Base-by-base conservation (phyloP, 2,797 vertebrate species). In the Channa striata region DNA sequence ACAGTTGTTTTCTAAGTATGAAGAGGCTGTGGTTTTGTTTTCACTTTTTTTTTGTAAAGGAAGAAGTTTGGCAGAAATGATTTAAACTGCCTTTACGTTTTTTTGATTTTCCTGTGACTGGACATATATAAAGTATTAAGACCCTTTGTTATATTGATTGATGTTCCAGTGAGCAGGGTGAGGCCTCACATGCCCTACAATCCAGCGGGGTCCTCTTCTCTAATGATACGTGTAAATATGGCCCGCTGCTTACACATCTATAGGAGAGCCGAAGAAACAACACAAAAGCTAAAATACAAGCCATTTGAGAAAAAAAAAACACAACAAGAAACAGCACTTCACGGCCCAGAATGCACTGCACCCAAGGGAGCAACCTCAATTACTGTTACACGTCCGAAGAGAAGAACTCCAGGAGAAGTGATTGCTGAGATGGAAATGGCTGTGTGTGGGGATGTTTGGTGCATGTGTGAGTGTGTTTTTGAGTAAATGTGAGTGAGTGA, bases 271-370 rank as follows among this genome's bases (percentile, higher is more conserved):
- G 67, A 87, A 83, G 86, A 87, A 92, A 94, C 94, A 94, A 93
- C 91, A 93, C 90, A 93, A 95, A 93, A 93, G 90, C 91, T 83
- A 93, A 95, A 95, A 95, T 94, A 93, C 82, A 92, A 85, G 89
- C 93, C 93, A 93, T 95, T 93, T 94, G 93, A 93, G 90, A 72
- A 91, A 95, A 94, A 84, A n/a, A 91, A 19, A 40, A 40, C 11
- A 71, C 94, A 96, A 97, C 96, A 96, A 95, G 93, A 94, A 94
- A 95, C 93, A 95, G 93, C 95, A 94, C 96, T 96, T 95, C 95
- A 95, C 91, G 84, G 93, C 93, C 82, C 93, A 95, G 93, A 93
- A 94, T 95, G 94, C 93, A 93, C 91, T 85, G 78, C 82, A 91
- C 95, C 94, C 88, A 56, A 77, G 95, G 94, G 95, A 95, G 85